Base-by-base conservation (phyloP, 2,888 invertebrate genomes). In the Papilio elwesi region DNA sequence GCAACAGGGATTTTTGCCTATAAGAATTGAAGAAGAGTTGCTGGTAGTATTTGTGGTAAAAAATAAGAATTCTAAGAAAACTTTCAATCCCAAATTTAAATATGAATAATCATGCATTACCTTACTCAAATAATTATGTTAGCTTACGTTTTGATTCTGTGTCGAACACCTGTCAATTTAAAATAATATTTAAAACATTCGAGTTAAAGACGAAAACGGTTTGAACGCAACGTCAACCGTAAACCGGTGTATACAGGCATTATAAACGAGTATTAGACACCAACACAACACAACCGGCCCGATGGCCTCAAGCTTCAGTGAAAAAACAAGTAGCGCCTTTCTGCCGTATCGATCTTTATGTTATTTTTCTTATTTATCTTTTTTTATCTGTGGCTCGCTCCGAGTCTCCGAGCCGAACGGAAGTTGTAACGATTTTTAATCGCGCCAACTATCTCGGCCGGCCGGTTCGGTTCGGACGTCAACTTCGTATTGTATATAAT, bases 361-460 rank as follows among this genome's bases (percentile, higher is more conserved):
- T 91, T 91, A 89, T 91, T 90, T 92, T 90, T 91, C 85, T 91
- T 91, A 90, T 91, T 91, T 91, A 89, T 90, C 88, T 91, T 93
- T 90, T 92, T 93, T 91, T 92, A 91, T 92, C 89, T 89, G 87
- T 85, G 85, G 82, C 90, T 87, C 85, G 88, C 88, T 86, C 79
- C 82, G 85, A 86, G 88, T 81, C 89, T 89, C 86, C 83, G 87
- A 85, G 84, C 84, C 89, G 87, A 93, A 91, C 93, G 93, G 93
- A 93, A 92, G 93, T 92, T 92, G 92, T 91, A 91, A 92, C 92
- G 90, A 92, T 92, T 92, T 92, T 93, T 92, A 92, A 93, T 93
- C 92, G 91, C 87, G 85, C 85, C 90, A 88, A 90, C 90, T 91
- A 92, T 93, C 91, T 91, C 84, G 86, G 84, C 84, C 83, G 89